Evolutionary conservation across 2,113 vertebrate species (phyloP).

Genomic region (Lontra canadensis): DNA sequence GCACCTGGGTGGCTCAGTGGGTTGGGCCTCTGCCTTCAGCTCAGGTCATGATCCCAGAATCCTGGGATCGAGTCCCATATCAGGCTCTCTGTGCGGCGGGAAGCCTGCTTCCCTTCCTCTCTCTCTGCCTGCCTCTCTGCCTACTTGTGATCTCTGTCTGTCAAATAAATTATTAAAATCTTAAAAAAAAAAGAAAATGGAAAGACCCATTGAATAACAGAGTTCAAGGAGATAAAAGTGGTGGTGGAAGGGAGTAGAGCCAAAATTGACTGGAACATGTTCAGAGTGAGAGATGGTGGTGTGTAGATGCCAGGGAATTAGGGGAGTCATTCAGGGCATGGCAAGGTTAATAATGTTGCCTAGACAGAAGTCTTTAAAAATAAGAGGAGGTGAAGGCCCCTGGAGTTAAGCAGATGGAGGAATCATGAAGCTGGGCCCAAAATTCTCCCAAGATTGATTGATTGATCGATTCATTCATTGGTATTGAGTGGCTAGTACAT

Average conservation of each 20-base stretch:
- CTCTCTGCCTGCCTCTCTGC: too few relatives aligned
- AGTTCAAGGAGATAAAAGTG: background rate
- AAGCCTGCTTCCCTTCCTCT: too few relatives aligned
- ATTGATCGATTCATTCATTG: background rate
- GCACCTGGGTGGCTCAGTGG: too few relatives aligned
- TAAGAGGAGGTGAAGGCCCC: background rate
- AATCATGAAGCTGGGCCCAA: background rate
- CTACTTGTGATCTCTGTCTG: too few relatives aligned
- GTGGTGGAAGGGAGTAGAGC: background rate
- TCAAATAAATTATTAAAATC: too few relatives aligned
- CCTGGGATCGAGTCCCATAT: too few relatives aligned
- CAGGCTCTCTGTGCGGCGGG: too few relatives aligned
- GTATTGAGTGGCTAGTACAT: background rate
- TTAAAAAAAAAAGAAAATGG: background rate
- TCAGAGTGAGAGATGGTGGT: background rate
- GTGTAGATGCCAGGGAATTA: background rate
- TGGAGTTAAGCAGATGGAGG: background rate
- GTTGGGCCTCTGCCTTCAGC: too few relatives aligned
- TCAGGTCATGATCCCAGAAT: too few relatives aligned
- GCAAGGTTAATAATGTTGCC: background rate
- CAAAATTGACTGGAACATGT: background rate
- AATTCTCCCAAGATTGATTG: conserved; percentile 7
- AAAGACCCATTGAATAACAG: background rate
- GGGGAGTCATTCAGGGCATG: background rate
- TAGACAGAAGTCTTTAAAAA: conserved; percentile 14